Evolutionary conservation across 2,113 vertebrate species (phyloP), one percentile per base, ranked within the genome.

Genomic region (Athene cunicularia): DNA sequence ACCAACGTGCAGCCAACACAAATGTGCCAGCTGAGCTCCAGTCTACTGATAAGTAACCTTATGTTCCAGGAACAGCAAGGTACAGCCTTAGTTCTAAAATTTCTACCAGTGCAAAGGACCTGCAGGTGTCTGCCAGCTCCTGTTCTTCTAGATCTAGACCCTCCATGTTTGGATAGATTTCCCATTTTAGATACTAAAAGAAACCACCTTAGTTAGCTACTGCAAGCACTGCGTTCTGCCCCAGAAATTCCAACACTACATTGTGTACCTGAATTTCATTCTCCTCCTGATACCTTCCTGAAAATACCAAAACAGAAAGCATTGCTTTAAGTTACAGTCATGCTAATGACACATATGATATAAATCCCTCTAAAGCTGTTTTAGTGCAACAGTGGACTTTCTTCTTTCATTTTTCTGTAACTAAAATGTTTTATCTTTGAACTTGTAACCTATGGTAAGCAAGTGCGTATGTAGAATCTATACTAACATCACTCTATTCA

Each of bases 291-390:
- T 13, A 60, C 35, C 33, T 47, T 45, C 37, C 33, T 47, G 33
- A 72, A 80, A 91, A 56, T 11, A 55, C 16, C 59, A 13, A 20
- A 77, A 39, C 11, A 62, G 60, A 87, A 79, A 35, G 4, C 19
- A 39, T 16, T 83, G 59, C 14, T 88, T 82, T 37, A 68, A 18
- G 23, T 32, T 73, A 39, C 32, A 49, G 39, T n/a, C 19, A 62
- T 3, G 3, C 6, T 59, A 37, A 52, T 2, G 7, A 56, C 3
- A 0, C 2, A 43, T 33, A 39, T 41, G 6, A 76, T 43, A 45
- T 8, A 86, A 91, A 87, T 45, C 14, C 23, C 27, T 75, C 75
- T 37, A 52, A 71, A 71, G 52, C 9, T 16, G 22, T 71, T 8
- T 95, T 91, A 43, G 49, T 89, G 79, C 62, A 84, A 13, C 56